These are phyloP conservation scores for Chouioia cunea DNA, from an alignment of 2,888 invertebrate species.

Conservation along the genomic window DNA sequence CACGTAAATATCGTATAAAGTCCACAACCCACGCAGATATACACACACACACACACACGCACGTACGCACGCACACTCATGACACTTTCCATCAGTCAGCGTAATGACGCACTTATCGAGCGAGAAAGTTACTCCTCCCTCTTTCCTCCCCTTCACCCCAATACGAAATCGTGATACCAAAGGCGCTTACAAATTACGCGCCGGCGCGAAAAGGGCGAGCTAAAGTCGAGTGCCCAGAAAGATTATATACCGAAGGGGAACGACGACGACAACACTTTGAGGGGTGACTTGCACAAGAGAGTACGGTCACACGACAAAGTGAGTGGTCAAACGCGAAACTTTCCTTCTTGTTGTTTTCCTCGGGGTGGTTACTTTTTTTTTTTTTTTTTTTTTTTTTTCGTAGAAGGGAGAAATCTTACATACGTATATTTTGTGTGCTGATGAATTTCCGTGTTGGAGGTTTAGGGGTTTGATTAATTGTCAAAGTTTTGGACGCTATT, in stretches of 20 bases:
- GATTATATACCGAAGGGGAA: slow-evolving; percentile 33
- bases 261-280: slow-evolving; percentile 1
- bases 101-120: slow-evolving; percentile 33
- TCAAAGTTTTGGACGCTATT: slow-evolving; percentile 2
- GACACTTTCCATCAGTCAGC: slow-evolving; percentile 30
- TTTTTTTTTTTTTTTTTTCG: no score
- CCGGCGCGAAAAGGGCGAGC: slow-evolving; percentile 33
- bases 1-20: no score
- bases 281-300: no score
- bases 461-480: background rate
- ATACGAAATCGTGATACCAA: slow-evolving; percentile 29
- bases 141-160: no score
- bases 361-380: no score
- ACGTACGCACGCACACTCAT: background rate
- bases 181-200: slow-evolving; percentile 49
- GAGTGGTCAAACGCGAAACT: background rate
- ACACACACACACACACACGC: background rate
- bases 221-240: slow-evolving; percentile 40
- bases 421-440: background rate
- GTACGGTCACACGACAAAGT: slow-evolving; percentile 10
- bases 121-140: slow-evolving; percentile 10
- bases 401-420: no score
- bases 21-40: no score
- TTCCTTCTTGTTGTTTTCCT: no score
- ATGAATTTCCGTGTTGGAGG: background rate